Conservation (phyloP, 1,140 invertebrate genomes). For the Thaumatotibia leucotreta region DNA sequence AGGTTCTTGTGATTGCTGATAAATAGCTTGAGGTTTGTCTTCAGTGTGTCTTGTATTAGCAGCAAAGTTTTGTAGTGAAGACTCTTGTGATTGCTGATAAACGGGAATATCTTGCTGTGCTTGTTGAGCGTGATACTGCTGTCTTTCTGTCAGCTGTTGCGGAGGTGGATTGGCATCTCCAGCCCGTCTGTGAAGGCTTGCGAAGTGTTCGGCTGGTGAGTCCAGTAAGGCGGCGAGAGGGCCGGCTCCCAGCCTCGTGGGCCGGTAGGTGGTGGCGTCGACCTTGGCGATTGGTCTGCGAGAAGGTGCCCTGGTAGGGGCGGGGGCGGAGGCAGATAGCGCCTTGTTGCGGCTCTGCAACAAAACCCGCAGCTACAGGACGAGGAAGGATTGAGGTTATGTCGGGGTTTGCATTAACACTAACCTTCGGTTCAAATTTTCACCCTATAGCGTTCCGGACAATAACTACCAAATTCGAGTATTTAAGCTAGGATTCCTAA, state of each 20-base stretch:
- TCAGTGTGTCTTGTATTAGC: not conserved
- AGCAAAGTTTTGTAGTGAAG: not conserved
- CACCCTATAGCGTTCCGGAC: too few species aligned
- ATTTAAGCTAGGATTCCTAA: too few species aligned
- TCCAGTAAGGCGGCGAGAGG: constrained; percentile 38
- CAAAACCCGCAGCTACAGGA: constrained; percentile 61
- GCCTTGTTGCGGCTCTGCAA: constrained; percentile 75
- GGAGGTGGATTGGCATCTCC: constrained; percentile 43
- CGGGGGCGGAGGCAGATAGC: constrained; percentile 38
- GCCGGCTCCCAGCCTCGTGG: constrained; percentile 45
- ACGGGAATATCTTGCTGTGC: constrained; percentile 1
- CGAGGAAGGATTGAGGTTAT: constrained; percentile 17
- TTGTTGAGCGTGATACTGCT: not conserved
- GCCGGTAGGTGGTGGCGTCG: constrained; percentile 70
- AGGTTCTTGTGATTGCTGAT: constrained; percentile 9
- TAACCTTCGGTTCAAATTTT: too few species aligned
- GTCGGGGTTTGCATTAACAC: not conserved
- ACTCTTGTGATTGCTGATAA: constrained; percentile 11
- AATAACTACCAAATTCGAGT: too few species aligned
- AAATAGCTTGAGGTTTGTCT: not conserved
- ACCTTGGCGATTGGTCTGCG: constrained; percentile 30
- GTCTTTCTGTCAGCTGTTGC: constrained; percentile 41
- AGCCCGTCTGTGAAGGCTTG: constrained; percentile 53
- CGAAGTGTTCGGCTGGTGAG: constrained; percentile 38
- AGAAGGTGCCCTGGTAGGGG: constrained; percentile 30